A percentile compares a stretch with the other conserved stretches of the same genome.
Conservation (phyloP, 35 echinoderm and acorn worm genomes). For the Patiria miniata region DNA sequence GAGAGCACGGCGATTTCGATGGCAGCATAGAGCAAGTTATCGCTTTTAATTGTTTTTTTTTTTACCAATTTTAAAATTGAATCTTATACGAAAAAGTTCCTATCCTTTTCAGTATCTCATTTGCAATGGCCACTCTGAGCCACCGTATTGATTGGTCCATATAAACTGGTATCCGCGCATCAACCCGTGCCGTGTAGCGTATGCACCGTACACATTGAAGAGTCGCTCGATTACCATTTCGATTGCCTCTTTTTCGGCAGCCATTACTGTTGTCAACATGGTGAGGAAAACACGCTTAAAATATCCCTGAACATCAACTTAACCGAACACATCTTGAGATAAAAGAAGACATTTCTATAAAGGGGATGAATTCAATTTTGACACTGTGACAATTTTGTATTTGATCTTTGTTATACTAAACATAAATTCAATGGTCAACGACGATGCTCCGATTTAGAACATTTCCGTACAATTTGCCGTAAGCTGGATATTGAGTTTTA, state of each 20-base stretch:
- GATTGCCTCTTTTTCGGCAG: not conserved
- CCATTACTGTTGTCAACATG: conserved; percentile 3
- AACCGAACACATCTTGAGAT: not conserved
- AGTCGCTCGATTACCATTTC: not conserved
- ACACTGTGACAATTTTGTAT: not conserved
- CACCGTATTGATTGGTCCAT: not conserved
- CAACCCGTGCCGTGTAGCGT: too few species aligned
- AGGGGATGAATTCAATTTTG: not conserved
- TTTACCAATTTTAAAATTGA: too few species aligned
- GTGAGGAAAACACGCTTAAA: not conserved
- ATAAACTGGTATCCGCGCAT: not conserved
- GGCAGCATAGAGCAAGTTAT: too few species aligned
- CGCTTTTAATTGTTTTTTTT: too few species aligned
- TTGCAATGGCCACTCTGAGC: not conserved
- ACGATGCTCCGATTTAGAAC: not conserved
- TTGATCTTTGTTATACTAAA: not conserved
- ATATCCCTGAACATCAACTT: conserved; percentile 9
- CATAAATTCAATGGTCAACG: not conserved
- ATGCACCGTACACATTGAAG: not conserved
- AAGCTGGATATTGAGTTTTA: not conserved
- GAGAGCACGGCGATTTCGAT: too few species aligned
- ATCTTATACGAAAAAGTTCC: too few species aligned
- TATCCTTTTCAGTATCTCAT: too few species aligned
- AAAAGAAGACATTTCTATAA: not conserved
- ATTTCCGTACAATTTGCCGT: not conserved